These are phyloP conservation scores for Drosophila barbarae DNA, from an alignment of 2,888 invertebrate species.

Conservation along the genomic window DNA sequence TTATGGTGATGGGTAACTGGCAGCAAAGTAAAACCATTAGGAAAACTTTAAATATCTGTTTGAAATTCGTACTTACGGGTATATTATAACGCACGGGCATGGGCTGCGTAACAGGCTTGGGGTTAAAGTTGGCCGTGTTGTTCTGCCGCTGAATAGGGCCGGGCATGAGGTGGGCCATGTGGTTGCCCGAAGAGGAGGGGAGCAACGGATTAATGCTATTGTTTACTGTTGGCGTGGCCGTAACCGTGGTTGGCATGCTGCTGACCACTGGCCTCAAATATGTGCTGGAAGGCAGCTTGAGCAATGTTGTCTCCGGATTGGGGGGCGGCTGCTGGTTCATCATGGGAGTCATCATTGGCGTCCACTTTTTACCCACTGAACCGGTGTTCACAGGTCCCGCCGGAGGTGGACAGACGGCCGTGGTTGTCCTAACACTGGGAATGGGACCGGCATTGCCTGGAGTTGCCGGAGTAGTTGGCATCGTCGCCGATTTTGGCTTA, in stretches of 20 bases:
- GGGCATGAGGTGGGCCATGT: slow-evolving; percentile 43
- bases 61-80: slow-evolving; percentile 64
- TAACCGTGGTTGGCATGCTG: slow-evolving; percentile 33
- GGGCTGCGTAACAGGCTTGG: slow-evolving; percentile 42
- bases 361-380: slow-evolving; percentile 53
- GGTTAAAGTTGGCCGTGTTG: slow-evolving; percentile 36
- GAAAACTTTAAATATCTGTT: no score
- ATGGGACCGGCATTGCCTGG: background rate
- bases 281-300: slow-evolving; percentile 77
- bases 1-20: slow-evolving; percentile 74
- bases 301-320: slow-evolving; percentile 55
- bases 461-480: background rate
- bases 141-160: slow-evolving; percentile 32
- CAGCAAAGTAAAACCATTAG: background rate
- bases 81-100: slow-evolving; percentile 72
- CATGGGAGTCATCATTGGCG: slow-evolving; percentile 48
- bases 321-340: slow-evolving; percentile 30
- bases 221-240: slow-evolving; percentile 23
- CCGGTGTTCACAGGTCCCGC: slow-evolving; percentile 15
- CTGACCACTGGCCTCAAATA: slow-evolving; percentile 68
- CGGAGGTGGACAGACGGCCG: background rate
- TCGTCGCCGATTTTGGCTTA: slow-evolving; percentile 12
- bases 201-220: slow-evolving; percentile 38
- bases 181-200: slow-evolving; percentile 41
- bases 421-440: slow-evolving; percentile 19